Percentiles rank a stretch among this genome's conserved stretches.
phyloP scores from a whole-genome alignment of 2,113 vertebrate species.

The Otocyon megalotis region DNA sequence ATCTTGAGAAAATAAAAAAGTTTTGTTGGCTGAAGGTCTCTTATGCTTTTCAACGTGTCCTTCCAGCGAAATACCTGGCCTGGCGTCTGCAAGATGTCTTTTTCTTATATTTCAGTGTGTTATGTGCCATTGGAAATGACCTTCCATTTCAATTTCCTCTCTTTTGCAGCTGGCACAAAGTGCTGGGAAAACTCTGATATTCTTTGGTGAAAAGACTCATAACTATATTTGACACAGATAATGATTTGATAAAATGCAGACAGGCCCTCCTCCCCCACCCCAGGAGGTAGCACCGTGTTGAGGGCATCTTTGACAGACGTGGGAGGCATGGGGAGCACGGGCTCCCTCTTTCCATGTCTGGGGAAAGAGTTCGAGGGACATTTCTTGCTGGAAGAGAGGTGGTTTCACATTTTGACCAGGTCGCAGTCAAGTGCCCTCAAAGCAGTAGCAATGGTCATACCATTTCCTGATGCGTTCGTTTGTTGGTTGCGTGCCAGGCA shows the following conservation, averaged over 20 bases:
- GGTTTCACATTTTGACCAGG: not conserved
- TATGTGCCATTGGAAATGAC: conserved; percentile 6
- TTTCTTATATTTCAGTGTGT: not conserved
- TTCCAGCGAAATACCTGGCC: not conserved
- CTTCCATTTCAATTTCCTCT: conserved; percentile 64
- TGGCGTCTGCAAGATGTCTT: not conserved
- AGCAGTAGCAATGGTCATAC: not conserved
- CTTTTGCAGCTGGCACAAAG: not conserved
- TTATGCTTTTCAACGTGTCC: not conserved
- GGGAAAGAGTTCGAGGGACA: not conserved
- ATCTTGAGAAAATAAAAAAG: not conserved
- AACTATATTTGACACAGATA: conserved; percentile 14
- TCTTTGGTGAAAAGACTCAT: conserved; percentile 60
- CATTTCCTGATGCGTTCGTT: not conserved
- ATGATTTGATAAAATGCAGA: conserved; percentile 32
- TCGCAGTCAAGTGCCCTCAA: not conserved
- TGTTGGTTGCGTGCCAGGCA: too few relatives aligned
- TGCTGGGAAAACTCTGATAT: conserved; percentile 30
- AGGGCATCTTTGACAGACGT: not conserved
- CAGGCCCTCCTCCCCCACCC: not conserved
- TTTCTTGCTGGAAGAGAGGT: not conserved
- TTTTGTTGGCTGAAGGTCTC: not conserved
- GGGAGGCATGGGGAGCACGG: not conserved
- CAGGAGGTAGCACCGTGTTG: too few relatives aligned
- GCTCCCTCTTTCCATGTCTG: not conserved